phyloP scores from a whole-genome alignment of 2,113 vertebrate species.

The Petrocephalus microphthalmus region DNA sequence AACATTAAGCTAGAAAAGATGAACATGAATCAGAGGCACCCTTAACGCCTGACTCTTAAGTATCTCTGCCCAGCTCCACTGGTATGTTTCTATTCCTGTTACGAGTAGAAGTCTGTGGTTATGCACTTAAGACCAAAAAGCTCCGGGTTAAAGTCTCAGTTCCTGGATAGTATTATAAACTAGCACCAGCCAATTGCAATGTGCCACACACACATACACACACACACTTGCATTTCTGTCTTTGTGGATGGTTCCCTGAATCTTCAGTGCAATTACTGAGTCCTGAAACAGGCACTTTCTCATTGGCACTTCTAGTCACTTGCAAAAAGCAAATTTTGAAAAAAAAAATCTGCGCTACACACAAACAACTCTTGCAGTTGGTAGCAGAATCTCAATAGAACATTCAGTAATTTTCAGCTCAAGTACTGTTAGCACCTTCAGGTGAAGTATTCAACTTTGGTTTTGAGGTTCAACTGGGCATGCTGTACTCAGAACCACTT shows the following conservation, averaged over 20 bases:
- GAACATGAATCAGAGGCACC: background rate
- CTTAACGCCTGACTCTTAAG: background rate
- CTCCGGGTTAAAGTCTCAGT: background rate
- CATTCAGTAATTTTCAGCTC: no score
- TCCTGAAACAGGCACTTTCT: background rate
- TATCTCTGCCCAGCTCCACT: background rate
- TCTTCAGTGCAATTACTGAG: background rate
- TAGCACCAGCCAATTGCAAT: background rate
- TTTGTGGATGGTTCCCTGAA: background rate
- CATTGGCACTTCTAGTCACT: background rate
- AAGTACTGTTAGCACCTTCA: no score
- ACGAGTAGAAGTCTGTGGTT: background rate
- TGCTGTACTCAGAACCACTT: no score
- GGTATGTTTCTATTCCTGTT: background rate
- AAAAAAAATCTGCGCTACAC: no score
- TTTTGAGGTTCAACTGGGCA: no score
- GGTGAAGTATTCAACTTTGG: no score
- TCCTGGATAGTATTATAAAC: background rate
- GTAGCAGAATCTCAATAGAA: no score
- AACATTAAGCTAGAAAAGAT: background rate
- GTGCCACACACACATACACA: background rate
- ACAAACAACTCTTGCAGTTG: no score
- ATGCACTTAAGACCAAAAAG: background rate
- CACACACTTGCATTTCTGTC: background rate
- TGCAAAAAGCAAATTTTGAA: no score